Conservation (phyloP, 2,113 vertebrate genomes). For the human region DNA sequence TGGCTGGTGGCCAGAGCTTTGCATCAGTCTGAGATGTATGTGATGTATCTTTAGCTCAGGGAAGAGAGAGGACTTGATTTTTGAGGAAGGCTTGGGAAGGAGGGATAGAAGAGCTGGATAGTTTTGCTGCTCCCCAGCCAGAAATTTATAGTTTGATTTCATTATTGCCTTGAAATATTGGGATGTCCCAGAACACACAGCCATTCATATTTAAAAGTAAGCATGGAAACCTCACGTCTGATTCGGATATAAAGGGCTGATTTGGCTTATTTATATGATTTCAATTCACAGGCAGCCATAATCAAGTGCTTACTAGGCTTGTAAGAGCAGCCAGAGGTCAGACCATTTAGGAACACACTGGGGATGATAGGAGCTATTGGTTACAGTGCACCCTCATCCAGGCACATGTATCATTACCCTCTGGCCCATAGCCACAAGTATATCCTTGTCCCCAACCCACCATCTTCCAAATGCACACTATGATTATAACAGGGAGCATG, state of each 20-base stretch:
- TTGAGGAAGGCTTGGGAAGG: background rate
- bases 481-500: background rate
- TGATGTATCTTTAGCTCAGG: background rate
- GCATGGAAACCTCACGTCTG: background rate
- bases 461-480: background rate
- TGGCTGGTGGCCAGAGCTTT: background rate
- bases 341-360: background rate
- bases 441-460: background rate
- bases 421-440: background rate
- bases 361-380: background rate
- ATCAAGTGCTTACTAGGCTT: background rate
- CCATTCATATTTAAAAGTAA: background rate
- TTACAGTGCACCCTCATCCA: background rate
- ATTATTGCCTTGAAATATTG: slow-evolving; percentile 33
- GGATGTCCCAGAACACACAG: background rate
- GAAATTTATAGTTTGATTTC: slow-evolving; percentile 8
- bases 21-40: background rate
- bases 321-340: background rate
- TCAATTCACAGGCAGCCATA: background rate
- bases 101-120: background rate
- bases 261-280: background rate
- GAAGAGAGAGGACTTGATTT: background rate
- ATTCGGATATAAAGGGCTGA: background rate
- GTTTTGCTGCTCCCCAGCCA: background rate
- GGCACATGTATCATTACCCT: background rate